Evolutionary conservation across 2,113 vertebrate genomes (phyloP).

Genomic region (Dermatemys mawii): DNA sequence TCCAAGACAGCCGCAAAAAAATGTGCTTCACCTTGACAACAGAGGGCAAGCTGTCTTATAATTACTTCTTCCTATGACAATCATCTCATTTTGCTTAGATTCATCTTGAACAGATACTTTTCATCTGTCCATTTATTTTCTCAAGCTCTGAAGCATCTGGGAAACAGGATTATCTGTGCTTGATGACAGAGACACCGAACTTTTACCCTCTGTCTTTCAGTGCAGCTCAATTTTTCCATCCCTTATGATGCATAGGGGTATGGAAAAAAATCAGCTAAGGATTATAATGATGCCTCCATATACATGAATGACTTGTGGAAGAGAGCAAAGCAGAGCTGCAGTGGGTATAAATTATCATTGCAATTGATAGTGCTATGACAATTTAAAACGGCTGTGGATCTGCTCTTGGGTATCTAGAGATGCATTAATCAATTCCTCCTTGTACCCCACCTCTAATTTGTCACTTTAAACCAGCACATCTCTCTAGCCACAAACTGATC

Average conservation of each 20-base stretch:
- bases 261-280: background rate
- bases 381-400: background rate
- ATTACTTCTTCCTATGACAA: background rate
- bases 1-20: background rate
- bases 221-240: background rate
- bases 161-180: background rate
- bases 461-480: background rate
- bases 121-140: background rate
- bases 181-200: background rate
- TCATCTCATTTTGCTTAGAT: background rate
- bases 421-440: background rate
- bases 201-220: background rate
- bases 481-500: background rate
- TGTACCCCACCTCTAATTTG: background rate
- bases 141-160: background rate
- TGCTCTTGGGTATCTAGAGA: background rate
- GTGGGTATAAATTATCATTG: background rate
- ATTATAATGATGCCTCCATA: background rate
- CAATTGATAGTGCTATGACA: background rate
- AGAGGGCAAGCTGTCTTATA: background rate
- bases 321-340: background rate
- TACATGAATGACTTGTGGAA: background rate
- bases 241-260: background rate
- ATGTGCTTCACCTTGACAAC: background rate
- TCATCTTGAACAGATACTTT: background rate